A percentile compares a stretch with the other conserved stretches of the same genome.
These are phyloP conservation scores for Rallus limicola DNA, from an alignment of 2,113 vertebrate species.

Conservation along the genomic window DNA sequence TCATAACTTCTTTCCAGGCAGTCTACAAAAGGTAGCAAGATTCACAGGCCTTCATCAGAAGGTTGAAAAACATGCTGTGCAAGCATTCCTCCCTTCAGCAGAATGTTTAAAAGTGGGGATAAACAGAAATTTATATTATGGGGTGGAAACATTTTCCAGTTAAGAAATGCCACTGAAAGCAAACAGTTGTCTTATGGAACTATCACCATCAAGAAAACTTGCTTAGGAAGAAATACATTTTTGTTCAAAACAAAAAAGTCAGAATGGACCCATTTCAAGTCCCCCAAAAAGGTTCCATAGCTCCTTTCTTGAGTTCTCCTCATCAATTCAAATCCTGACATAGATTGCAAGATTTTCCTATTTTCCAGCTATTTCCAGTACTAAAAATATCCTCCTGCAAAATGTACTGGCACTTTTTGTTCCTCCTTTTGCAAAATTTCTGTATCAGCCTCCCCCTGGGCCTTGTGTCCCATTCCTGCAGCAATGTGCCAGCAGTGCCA, in stretches of 20 bases:
- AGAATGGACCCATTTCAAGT: not conserved
- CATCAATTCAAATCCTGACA: not conserved
- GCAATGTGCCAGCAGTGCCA: not conserved
- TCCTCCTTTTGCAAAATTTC: not conserved
- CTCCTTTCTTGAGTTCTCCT: not conserved
- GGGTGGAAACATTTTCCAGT: not conserved
- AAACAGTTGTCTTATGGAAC: not conserved
- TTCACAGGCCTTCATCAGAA: not conserved
- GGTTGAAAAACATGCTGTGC: not conserved
- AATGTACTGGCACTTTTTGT: not conserved
- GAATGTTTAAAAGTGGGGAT: not conserved
- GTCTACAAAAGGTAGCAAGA: not conserved
- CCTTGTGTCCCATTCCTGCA: not conserved
- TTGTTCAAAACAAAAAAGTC: not conserved
- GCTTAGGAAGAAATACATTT: not conserved
- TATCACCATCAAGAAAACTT: not conserved
- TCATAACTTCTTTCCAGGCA: not conserved
- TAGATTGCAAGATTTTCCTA: not conserved
- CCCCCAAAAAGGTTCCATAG: not conserved
- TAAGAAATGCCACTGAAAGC: not conserved
- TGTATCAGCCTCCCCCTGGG: not conserved
- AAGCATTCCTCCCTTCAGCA: not conserved
- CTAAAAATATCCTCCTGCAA: slow-evolving; percentile 2
- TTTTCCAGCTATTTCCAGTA: not conserved
- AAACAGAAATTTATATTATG: not conserved